These are phyloP conservation scores for Lasioglossum figueresi DNA, from an alignment of 2,888 invertebrate species.

Conservation along the genomic window DNA sequence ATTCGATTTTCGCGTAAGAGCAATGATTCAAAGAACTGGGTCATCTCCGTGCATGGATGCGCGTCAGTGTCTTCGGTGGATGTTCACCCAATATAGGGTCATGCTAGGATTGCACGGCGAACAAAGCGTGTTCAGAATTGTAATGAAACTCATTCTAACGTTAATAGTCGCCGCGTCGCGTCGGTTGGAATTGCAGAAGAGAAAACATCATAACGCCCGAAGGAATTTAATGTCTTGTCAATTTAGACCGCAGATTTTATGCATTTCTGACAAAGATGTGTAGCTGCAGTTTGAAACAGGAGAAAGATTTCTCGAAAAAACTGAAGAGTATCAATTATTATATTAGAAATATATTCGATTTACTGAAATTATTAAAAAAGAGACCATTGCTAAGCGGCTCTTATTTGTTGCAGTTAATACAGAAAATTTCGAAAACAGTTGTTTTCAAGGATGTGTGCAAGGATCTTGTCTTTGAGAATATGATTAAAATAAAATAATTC, in stretches of 20 bases:
- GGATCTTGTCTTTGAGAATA: background rate
- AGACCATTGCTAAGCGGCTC: background rate
- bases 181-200: slow-evolving; percentile 24
- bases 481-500: background rate
- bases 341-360: background rate
- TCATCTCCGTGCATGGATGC: slow-evolving; percentile 60
- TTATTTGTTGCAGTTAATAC: background rate
- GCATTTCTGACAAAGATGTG: background rate
- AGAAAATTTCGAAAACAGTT: background rate
- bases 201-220: slow-evolving; percentile 23
- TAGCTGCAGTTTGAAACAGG: background rate
- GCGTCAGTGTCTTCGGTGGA: slow-evolving; percentile 43
- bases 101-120: slow-evolving; percentile 40
- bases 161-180: no score
- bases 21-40: slow-evolving; percentile 60
- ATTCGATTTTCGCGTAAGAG: slow-evolving; percentile 44
- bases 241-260: background rate
- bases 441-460: background rate
- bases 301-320: background rate
- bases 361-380: background rate
- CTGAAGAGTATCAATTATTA: background rate
- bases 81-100: slow-evolving; percentile 51
- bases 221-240: background rate
- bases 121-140: slow-evolving; percentile 53
- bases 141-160: slow-evolving; percentile 50